phyloP scores from a whole-genome alignment of 2,888 invertebrate species.

The Microchrysa polita region DNA sequence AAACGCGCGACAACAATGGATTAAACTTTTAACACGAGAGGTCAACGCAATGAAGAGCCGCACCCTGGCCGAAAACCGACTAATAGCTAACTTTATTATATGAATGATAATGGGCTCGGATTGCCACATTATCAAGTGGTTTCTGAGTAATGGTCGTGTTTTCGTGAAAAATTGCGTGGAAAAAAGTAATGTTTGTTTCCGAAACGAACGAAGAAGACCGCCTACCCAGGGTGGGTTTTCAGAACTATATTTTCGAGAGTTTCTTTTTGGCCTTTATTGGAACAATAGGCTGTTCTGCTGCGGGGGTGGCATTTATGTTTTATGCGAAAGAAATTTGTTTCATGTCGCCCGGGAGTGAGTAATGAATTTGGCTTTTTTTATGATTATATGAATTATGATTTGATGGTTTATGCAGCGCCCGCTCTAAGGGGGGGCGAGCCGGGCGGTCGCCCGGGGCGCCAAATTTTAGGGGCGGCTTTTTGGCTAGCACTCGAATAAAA shows the following conservation, averaged over 20 bases:
- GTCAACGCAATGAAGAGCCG: slow-evolving; percentile 45
- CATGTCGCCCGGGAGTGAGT: neutral
- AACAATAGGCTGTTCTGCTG: slow-evolving; percentile 2
- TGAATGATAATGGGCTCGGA: slow-evolving; percentile 45
- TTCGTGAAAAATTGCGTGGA: slow-evolving; percentile 44
- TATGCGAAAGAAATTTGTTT: slow-evolving; percentile 10
- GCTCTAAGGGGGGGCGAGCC: too few species aligned
- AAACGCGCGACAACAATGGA: slow-evolving; percentile 31
- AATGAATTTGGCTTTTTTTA: neutral
- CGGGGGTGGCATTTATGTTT: slow-evolving; percentile 18
- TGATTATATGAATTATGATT: too few species aligned
- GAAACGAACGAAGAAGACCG: too few species aligned
- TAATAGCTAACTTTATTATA: slow-evolving; percentile 44
- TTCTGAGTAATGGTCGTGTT: slow-evolving; percentile 44
- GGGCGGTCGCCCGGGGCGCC: too few species aligned
- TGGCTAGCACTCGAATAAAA: too few species aligned
- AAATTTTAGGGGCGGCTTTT: too few species aligned
- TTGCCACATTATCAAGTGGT: slow-evolving; percentile 45
- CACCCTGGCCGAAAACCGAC: slow-evolving; percentile 33
- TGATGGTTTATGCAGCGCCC: too few species aligned
- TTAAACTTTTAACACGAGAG: slow-evolving; percentile 48
- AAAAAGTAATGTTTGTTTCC: slow-evolving; percentile 30
- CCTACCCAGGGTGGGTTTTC: neutral
- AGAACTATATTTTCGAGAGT: neutral
- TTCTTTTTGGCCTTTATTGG: slow-evolving; percentile 26